Percentiles rank a stretch among this genome's conserved stretches.
These are phyloP conservation scores for Palaemon carinicauda DNA, from an alignment of 1,140 invertebrate genomes.

Conservation along the genomic window DNA sequence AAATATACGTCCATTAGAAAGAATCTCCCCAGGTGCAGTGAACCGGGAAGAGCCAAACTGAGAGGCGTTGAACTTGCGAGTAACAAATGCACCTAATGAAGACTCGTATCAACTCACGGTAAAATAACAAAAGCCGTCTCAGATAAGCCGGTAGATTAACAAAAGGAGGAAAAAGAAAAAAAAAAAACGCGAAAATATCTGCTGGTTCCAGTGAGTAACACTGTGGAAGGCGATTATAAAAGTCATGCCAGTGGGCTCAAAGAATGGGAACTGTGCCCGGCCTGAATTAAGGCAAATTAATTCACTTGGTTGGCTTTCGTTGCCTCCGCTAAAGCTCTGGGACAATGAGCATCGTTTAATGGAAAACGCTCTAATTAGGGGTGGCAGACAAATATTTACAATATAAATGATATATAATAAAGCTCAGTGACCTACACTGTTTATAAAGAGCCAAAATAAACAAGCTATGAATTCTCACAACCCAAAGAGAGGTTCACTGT, in stretches of 20 bases:
- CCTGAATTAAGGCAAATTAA: slow-evolving; percentile 6
- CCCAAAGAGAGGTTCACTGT: too few species aligned
- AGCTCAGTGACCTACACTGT: neutral
- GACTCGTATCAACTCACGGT: neutral
- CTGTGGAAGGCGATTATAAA: neutral
- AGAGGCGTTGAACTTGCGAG: neutral
- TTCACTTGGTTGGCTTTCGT: neutral
- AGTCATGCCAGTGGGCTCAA: neutral
- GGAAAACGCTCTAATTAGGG: neutral
- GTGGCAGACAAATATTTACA: neutral
- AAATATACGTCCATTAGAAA: too few species aligned
- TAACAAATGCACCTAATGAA: neutral
- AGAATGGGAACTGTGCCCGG: neutral
- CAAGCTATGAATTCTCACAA: too few species aligned
- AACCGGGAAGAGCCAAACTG: neutral
- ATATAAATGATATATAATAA: too few species aligned
- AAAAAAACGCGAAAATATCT: neutral
- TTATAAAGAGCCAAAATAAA: too few species aligned
- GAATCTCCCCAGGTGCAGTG: too few species aligned
- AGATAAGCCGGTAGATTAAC: neutral
- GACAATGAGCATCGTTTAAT: neutral
- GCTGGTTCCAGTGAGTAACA: neutral
- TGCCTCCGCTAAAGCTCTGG: neutral
- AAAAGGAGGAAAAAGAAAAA: neutral
- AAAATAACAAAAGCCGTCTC: neutral